Conservation (phyloP, 2,888 invertebrate species). For the Himalopsyche japonica region DNA sequence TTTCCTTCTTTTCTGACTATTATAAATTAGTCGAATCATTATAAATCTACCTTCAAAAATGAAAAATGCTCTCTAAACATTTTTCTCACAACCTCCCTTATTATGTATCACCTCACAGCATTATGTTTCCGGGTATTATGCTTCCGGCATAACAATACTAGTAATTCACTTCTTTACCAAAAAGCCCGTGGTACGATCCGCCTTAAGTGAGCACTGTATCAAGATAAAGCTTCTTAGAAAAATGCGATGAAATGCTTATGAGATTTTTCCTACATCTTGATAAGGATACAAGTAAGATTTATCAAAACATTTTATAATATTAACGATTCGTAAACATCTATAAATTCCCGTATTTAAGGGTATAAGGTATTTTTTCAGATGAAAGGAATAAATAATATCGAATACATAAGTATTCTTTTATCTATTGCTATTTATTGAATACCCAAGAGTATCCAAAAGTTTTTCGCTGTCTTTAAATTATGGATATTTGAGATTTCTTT, state of each 20-base stretch:
- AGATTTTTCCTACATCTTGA: background rate
- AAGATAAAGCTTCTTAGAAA: background rate
- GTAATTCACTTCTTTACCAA: background rate
- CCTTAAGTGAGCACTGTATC: background rate
- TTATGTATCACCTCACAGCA: background rate
- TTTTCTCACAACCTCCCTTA: background rate
- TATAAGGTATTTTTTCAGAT: too few species aligned
- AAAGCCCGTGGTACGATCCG: background rate
- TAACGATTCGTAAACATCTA: too few species aligned
- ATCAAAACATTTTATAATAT: too few species aligned
- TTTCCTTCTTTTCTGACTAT: too few species aligned
- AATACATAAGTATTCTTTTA: too few species aligned
- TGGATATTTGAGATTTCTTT: too few species aligned
- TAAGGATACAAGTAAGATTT: background rate
- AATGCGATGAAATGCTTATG: background rate
- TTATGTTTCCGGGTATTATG: background rate
- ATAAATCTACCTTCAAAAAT: background rate
- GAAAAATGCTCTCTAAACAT: background rate
- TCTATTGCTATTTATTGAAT: too few species aligned
- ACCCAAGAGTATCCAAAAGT: too few species aligned
- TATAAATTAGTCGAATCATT: too few species aligned
- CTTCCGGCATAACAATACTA: background rate
- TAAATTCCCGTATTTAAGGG: too few species aligned
- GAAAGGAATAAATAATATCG: too few species aligned
- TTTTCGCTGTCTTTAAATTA: too few species aligned